Evolutionary conservation across 2,113 vertebrate genomes (phyloP), one percentile per base, ranked within the genome.

Genomic region (Grammatotria lemairii): DNA sequence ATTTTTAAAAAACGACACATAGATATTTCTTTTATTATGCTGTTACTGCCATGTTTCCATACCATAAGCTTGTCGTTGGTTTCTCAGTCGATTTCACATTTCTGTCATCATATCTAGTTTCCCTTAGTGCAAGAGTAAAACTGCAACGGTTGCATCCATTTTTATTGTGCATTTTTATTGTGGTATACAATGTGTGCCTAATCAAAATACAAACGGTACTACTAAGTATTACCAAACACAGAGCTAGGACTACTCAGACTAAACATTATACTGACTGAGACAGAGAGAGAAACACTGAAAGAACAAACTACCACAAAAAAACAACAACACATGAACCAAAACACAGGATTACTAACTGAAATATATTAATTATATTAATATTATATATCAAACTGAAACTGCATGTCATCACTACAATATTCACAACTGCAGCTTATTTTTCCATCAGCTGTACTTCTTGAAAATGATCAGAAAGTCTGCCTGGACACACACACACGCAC

Each of bases 341-440:
- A 70, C 38, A 70, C 65, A 70, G 8, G 35, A 23, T 70, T 23
- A 23, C 12, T 35, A n/a, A 63, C 58, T 63, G 31, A 63, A 63
- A 35, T 63, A 35, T 63, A 35, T 63, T 35, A 63, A 63, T 35
- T 11, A 63, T 63, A 63, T 63, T 63, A 63, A 35, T 35, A 35
- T 65, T 35, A 65, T n/a, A 65, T 65, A 65, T 65, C 31, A 42
- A 42, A 65, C 60, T 65, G 31, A n/a, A 23, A 73, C 40, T 73
- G 40, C 38, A 45, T 17, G 8, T 17, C 21, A 73, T 73, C 21
- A 17, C 40, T 45, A 73, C 35, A 70, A 23, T 14, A 70, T 23
- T 21, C 63, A 70, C 8, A 6, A 45, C 21, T 26, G 21, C 14
- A 45, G 68, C 8, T 10, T 73, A 73, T 47, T 73, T 73, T 26